Evolutionary conservation across 2,797 vertebrate species (phyloP).

Genomic region (Sebastes minor): DNA sequence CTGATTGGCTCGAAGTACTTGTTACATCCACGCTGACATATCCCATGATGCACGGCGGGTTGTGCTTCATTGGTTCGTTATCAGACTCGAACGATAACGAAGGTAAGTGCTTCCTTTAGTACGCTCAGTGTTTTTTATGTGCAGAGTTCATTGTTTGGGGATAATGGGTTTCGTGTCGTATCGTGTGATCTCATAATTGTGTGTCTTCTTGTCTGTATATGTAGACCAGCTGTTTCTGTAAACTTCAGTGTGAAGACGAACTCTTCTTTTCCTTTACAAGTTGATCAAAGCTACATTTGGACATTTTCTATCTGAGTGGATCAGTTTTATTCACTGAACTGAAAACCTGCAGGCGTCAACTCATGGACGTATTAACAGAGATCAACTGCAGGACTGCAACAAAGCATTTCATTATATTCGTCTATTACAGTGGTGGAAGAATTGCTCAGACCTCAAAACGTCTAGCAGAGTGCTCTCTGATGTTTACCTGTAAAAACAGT

Average conservation of each 20-base stretch:
- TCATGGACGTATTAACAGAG: no score
- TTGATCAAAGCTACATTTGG: background rate
- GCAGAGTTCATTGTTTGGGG: background rate
- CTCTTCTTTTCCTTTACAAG: background rate
- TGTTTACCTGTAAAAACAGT: no score
- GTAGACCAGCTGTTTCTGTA: background rate
- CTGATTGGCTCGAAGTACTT: constrained; percentile 21
- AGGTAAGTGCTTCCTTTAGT: background rate
- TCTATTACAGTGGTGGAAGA: no score
- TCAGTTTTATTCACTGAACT: no score
- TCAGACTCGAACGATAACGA: background rate
- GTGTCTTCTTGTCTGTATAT: background rate
- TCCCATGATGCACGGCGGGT: constrained; percentile 20
- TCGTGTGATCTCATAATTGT: background rate
- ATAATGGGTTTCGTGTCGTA: background rate
- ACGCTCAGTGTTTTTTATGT: background rate
- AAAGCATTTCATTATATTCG: no score
- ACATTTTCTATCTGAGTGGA: background rate
- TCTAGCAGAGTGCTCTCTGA: no score
- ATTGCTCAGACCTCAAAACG: no score
- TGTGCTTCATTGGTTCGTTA: constrained; percentile 1
- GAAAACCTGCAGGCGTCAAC: no score
- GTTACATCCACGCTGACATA: background rate
- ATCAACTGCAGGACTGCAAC: no score
- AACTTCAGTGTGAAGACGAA: background rate